Conservation (phyloP, 2,888 invertebrate species). For the Nemapogon koenigi region DNA sequence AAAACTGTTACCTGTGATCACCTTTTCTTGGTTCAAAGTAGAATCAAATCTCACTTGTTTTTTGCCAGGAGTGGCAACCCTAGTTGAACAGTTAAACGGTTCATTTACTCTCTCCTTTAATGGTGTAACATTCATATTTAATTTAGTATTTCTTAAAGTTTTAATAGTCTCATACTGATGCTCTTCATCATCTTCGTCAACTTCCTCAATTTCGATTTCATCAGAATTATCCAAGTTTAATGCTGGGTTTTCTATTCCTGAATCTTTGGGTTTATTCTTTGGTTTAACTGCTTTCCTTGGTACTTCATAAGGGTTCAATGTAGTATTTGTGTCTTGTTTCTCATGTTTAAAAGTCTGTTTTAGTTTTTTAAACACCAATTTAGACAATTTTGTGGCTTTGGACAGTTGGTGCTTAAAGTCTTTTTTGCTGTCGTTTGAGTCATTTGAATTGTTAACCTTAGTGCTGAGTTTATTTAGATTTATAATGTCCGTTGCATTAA, state of each 20-base stretch:
- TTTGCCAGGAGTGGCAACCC: constrained; percentile 42
- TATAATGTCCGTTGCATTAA: constrained; percentile 48
- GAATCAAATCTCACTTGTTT: constrained; percentile 53
- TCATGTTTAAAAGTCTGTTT: constrained; percentile 52
- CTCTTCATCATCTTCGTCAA: constrained; percentile 30
- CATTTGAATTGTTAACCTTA: constrained; percentile 32
- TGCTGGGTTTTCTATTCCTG: constrained; percentile 52
- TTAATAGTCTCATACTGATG: constrained; percentile 53
- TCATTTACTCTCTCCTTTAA: constrained; percentile 34
- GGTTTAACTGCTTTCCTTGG: constrained; percentile 41
- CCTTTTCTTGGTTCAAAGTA: constrained; percentile 50
- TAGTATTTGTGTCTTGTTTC: constrained; percentile 32
- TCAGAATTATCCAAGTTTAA: constrained; percentile 51
- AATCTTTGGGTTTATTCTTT: constrained; percentile 31
- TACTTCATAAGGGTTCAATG: constrained; percentile 55
- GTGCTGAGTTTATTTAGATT: constrained; percentile 38
- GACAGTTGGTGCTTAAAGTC: constrained; percentile 37
- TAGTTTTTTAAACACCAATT: constrained; percentile 48
- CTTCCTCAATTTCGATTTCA: constrained; percentile 49
- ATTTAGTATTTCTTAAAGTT: constrained; percentile 43
- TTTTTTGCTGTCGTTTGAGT: constrained; percentile 43
- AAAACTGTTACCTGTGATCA: constrained; percentile 57
- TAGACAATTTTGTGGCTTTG: constrained; percentile 46
- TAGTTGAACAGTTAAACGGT: constrained; percentile 36
- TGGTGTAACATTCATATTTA: constrained; percentile 53